phyloP scores from a whole-genome alignment of 1,140 invertebrate genomes.

The Drosophila ogumai region DNA sequence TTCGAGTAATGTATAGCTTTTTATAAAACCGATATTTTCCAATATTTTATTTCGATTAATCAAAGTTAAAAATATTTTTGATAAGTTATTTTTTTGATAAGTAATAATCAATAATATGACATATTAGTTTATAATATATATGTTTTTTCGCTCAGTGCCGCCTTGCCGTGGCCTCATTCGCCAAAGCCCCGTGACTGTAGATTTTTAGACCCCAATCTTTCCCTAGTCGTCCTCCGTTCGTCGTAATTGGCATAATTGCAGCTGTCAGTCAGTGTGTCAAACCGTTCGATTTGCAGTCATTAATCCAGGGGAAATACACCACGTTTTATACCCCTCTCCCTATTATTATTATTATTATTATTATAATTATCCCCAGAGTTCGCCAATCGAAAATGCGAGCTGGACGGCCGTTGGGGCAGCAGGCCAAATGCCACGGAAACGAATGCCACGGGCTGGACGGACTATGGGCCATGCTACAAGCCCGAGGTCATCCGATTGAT shows the following conservation, averaged over 20 bases:
- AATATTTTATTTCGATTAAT: not conserved
- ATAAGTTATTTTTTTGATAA: not conserved
- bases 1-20: no score
- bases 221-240: not conserved
- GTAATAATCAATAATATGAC: no score
- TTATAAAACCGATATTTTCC: not conserved
- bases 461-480: slow-evolving; percentile 94
- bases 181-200: not conserved
- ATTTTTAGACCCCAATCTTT: slow-evolving; percentile 15
- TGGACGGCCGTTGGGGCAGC: slow-evolving; percentile 90
- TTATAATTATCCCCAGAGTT: slow-evolving; percentile 86
- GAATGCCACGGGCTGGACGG: slow-evolving; percentile 91
- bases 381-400: slow-evolving; percentile 90
- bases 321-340: no score
- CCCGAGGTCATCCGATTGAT: slow-evolving; percentile 89
- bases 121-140: not conserved
- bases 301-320: slow-evolving; percentile 6
- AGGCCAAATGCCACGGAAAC: slow-evolving; percentile 73
- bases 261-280: slow-evolving; percentile 33
- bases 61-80: not conserved
- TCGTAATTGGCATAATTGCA: slow-evolving; percentile 38
- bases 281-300: slow-evolving; percentile 13
- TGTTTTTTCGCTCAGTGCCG: slow-evolving; percentile 6
- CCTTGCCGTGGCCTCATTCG: slow-evolving; percentile 40
- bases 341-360: not conserved